phyloP scores from a whole-genome alignment of 2,797 vertebrate genomes.

The Acrossocheilus fasciatus region DNA sequence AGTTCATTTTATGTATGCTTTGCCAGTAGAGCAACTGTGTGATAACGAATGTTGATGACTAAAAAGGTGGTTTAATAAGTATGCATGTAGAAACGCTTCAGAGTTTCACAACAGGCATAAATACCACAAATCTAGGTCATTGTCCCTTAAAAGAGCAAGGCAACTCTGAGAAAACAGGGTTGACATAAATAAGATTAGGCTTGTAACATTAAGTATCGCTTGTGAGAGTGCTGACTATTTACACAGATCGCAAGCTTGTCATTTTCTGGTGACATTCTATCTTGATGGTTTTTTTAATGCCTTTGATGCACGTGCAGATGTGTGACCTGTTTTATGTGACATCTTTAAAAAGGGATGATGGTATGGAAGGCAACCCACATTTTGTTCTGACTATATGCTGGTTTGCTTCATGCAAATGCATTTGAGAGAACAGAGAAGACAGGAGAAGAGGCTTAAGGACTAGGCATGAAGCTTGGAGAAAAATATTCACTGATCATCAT shows the following conservation, averaged over 20 bases:
- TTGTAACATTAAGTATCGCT: background rate
- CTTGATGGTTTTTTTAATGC: background rate
- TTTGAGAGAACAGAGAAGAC: background rate
- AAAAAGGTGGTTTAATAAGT: conserved; percentile 64
- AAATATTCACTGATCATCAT: background rate
- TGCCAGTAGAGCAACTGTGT: background rate
- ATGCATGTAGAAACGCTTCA: conserved; percentile 57
- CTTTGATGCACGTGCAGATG: background rate
- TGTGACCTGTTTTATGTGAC: conserved; percentile 20
- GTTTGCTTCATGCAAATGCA: conserved; percentile 8
- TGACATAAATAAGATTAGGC: conserved; percentile 14
- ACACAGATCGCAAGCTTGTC: background rate
- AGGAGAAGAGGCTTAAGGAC: background rate
- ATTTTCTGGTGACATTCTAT: background rate
- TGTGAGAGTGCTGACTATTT: background rate
- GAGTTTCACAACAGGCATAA: conserved; percentile 57
- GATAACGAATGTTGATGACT: conserved; percentile 56
- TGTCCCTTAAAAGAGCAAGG: conserved; percentile 64
- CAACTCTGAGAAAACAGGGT: conserved; percentile 44
- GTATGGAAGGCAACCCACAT: background rate
- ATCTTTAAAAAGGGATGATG: background rate
- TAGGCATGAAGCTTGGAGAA: conserved; percentile 5
- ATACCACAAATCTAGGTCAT: conserved; percentile 80
- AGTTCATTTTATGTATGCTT: background rate
- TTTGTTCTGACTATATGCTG: background rate